Conservation (phyloP, 2,797 vertebrate genomes). For the Pipistrellus nathusii region DNA sequence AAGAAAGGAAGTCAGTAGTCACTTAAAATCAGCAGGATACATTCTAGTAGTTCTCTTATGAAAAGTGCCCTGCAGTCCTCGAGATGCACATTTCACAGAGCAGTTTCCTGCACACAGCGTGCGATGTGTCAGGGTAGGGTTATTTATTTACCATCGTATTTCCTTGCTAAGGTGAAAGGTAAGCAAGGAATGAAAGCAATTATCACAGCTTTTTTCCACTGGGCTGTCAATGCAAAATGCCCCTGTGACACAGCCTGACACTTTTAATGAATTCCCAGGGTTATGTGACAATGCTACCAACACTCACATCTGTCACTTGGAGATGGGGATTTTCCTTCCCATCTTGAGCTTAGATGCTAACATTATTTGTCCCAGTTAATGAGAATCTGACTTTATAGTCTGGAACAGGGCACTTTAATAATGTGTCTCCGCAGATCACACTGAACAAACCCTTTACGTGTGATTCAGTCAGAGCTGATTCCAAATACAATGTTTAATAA, state of each 20-base stretch:
- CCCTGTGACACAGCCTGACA: slow-evolving; percentile 63
- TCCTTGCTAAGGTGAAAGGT: slow-evolving; percentile 76
- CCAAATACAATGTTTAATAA: slow-evolving; percentile 59
- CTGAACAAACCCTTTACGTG: slow-evolving; percentile 25
- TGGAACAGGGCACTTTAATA: slow-evolving; percentile 49
- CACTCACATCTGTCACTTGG: slow-evolving; percentile 57
- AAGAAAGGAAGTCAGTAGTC: neutral
- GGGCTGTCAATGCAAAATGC: slow-evolving; percentile 49
- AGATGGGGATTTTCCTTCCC: slow-evolving; percentile 15
- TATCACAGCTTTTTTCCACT: slow-evolving; percentile 44
- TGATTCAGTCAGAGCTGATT: slow-evolving; percentile 33
- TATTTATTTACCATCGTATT: slow-evolving; percentile 66
- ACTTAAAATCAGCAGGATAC: neutral
- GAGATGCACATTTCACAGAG: slow-evolving; percentile 42
- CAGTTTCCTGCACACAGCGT: neutral
- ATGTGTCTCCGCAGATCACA: slow-evolving; percentile 45
- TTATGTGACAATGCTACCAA: slow-evolving; percentile 27
- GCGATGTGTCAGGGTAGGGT: neutral
- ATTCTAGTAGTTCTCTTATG: neutral
- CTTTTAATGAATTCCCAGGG: slow-evolving; percentile 69
- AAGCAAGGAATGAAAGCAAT: slow-evolving; percentile 76
- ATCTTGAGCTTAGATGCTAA: slow-evolving; percentile 41
- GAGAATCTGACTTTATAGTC: slow-evolving; percentile 69
- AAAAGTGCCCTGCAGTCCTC: neutral
- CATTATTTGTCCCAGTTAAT: slow-evolving; percentile 63